These are phyloP conservation scores for Aleadryas rufinucha DNA, from an alignment of 2,113 vertebrate species.

Conservation along the genomic window DNA sequence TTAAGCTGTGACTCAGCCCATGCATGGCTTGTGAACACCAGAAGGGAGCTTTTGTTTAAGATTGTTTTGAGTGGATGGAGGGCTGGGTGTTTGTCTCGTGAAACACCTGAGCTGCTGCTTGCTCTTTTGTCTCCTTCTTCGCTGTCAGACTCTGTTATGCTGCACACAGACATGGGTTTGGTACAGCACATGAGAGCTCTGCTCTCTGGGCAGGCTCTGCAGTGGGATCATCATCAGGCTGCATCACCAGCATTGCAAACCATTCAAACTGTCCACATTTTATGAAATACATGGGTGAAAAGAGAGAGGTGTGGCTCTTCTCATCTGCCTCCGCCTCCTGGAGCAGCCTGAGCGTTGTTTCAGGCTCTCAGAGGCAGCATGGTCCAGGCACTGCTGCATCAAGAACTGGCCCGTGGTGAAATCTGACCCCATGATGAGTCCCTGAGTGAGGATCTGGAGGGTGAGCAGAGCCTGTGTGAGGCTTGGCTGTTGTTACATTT, in stretches of 20 bases:
- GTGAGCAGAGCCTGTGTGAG: neutral
- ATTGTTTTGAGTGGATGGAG: neutral
- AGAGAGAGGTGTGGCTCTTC: neutral
- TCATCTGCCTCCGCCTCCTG: neutral
- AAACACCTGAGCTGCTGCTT: neutral
- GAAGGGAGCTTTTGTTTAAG: neutral
- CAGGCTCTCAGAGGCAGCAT: neutral
- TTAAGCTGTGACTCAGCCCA: neutral
- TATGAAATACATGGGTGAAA: neutral
- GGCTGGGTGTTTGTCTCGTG: neutral
- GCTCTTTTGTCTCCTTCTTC: neutral
- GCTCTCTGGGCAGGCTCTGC: neutral
- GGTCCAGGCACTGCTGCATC: neutral
- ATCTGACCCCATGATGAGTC: neutral
- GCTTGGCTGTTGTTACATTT: neutral
- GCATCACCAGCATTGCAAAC: neutral
- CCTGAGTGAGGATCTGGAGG: neutral
- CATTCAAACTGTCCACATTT: neutral
- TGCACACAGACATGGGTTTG: neutral
- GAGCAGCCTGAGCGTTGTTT: neutral
- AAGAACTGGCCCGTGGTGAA: neutral
- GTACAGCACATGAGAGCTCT: neutral
- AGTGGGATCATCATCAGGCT: neutral
- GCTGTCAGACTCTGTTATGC: neutral
- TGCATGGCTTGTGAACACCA: accelerated